These are phyloP conservation scores for Ispidina picta DNA, from an alignment of 2,797 vertebrate genomes.

Conservation along the genomic window DNA sequence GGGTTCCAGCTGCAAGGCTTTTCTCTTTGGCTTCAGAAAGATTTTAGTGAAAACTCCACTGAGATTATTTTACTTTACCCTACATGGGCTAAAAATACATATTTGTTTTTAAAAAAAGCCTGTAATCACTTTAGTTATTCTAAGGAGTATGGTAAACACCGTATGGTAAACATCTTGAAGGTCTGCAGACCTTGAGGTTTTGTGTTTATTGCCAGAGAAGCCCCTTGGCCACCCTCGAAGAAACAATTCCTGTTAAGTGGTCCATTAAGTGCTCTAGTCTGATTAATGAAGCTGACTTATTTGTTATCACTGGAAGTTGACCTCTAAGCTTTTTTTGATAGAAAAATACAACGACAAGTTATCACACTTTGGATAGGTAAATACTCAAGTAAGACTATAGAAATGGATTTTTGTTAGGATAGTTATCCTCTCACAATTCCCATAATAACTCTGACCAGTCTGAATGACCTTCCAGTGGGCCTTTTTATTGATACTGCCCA, in stretches of 20 bases:
- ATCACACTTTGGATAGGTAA: not conserved
- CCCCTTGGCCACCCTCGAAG: not conserved
- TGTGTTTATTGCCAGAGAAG: not conserved
- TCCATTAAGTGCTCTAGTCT: not conserved
- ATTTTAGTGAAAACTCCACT: not conserved
- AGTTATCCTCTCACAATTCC: not conserved
- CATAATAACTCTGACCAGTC: slow-evolving; percentile 7
- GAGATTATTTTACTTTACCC: not conserved
- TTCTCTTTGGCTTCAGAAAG: not conserved
- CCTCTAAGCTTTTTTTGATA: slow-evolving; percentile 8
- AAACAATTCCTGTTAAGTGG: slow-evolving; percentile 14
- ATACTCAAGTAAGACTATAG: not conserved
- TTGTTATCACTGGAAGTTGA: slow-evolving; percentile 36
- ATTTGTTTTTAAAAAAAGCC: not conserved
- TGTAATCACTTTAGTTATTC: not conserved
- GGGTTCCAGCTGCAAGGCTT: rapidly evolving
- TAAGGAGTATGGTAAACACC: not conserved
- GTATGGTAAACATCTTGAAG: not conserved
- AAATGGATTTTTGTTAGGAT: not conserved
- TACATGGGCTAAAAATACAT: not conserved
- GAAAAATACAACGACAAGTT: not conserved
- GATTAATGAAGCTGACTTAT: not conserved
- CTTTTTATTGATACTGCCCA: slow-evolving; percentile 52
- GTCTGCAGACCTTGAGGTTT: not conserved
- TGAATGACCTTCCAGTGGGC: slow-evolving; percentile 27